These are phyloP conservation scores for Amblyopsis hoosieri DNA, from an alignment of 2,797 vertebrate genomes.

Conservation along the genomic window DNA sequence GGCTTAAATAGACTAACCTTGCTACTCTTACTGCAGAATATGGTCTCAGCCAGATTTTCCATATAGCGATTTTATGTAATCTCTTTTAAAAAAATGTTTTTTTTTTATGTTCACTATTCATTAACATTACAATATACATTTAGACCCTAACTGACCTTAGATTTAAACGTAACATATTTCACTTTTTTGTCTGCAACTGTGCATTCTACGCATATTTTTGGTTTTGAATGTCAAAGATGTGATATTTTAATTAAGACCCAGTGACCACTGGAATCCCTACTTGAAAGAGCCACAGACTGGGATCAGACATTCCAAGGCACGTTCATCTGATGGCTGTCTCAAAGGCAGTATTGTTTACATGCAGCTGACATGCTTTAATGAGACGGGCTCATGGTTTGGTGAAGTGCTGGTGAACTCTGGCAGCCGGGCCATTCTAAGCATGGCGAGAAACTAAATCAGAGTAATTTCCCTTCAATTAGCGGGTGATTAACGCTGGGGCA, in stretches of 20 bases:
- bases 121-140: slow-evolving; percentile 18
- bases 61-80: neutral
- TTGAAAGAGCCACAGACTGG: slow-evolving; percentile 8
- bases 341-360: slow-evolving; percentile 20
- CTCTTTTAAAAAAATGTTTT: slow-evolving; percentile 3
- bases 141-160: neutral
- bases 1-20: slow-evolving; percentile 7
- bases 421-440: slow-evolving; percentile 35
- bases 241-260: slow-evolving; percentile 24
- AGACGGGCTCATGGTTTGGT: slow-evolving; percentile 29
- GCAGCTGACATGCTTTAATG: slow-evolving; percentile 43
- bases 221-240: slow-evolving; percentile 44
- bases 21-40: slow-evolving; percentile 18
- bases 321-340: slow-evolving; percentile 23
- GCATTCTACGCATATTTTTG: slow-evolving; percentile 31
- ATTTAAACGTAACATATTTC: neutral
- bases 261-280: neutral
- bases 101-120: slow-evolving; percentile 3
- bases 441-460: slow-evolving; percentile 64
- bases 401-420: slow-evolving; percentile 35
- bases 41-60: neutral
- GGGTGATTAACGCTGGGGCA: slow-evolving; percentile 73
- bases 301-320: neutral
- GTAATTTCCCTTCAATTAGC: slow-evolving; percentile 74
- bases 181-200: neutral